A percentile compares a stretch with the other conserved stretches of the same genome.
Conservation (phyloP, 2,797 vertebrate species). For the Bradypodion pumilum region DNA sequence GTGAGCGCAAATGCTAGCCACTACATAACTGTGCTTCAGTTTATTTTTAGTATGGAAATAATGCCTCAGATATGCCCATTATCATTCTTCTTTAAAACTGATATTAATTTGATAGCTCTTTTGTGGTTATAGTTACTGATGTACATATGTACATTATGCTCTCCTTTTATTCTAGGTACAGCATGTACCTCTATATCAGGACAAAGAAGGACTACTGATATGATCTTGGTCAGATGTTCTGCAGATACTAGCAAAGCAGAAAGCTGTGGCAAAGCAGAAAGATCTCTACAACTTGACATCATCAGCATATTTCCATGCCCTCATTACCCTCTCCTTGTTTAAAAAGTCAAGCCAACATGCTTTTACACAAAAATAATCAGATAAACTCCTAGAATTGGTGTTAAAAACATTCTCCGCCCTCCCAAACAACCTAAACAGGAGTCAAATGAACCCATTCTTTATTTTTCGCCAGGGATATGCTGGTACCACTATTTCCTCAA, state of each 20-base stretch:
- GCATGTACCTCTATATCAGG: neutral
- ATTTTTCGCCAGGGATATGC: neutral
- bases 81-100: neutral
- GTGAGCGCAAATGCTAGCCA: no score
- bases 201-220: neutral
- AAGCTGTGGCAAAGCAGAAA: slow-evolving; percentile 27
- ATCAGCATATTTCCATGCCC: neutral
- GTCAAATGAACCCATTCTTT: neutral
- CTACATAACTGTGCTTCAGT: no score
- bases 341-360: neutral
- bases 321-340: slow-evolving; percentile 7
- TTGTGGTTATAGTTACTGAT: slow-evolving; percentile 17
- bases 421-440: accelerated
- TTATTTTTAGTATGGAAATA: neutral
- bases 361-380: neutral
- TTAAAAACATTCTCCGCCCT: neutral
- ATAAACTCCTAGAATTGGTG: neutral
- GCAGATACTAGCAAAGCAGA: neutral
- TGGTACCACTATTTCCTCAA: neutral
- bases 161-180: neutral
- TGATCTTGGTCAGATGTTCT: neutral
- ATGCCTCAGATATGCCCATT: neutral
- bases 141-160: neutral
- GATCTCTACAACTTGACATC: neutral
- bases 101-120: no score